Evolutionary conservation across 2,797 vertebrate species (phyloP).

Genomic region (Pempheris klunzingeri): DNA sequence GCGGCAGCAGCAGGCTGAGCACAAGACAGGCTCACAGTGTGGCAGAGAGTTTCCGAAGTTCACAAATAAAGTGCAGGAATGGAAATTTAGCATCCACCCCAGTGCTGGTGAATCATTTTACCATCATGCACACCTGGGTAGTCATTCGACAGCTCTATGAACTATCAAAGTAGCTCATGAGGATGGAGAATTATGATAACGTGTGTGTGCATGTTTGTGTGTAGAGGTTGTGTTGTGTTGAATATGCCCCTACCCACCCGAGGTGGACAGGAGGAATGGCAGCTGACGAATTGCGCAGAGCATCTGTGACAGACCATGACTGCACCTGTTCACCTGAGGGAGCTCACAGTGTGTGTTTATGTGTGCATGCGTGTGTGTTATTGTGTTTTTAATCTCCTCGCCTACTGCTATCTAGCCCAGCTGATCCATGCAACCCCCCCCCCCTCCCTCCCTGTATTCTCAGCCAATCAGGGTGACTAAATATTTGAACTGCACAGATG

Average conservation of each 20-base stretch:
- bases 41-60: conserved; percentile 20
- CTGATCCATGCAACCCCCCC: conserved; percentile 62
- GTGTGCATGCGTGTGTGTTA: conserved; percentile 49
- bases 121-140: conserved; percentile 39
- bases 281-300: conserved; percentile 79
- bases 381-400: conserved; percentile 75
- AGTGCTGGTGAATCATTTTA: conserved; percentile 33
- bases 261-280: conserved; percentile 79
- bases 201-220: conserved; percentile 26
- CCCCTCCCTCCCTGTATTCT: not conserved
- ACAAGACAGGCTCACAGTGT: conserved; percentile 13
- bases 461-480: conserved; percentile 75
- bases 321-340: conserved; percentile 84
- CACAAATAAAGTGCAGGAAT: conserved; percentile 22
- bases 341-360: conserved; percentile 70
- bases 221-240: conserved; percentile 51
- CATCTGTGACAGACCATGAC: conserved; percentile 76
- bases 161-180: conserved; percentile 17
- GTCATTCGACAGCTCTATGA: conserved; percentile 42
- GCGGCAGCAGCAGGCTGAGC: conserved; percentile 37
- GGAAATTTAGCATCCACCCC: conserved; percentile 16
- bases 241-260: conserved; percentile 57
- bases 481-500: conserved; percentile 76
- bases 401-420: conserved; percentile 69
- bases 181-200: conserved; percentile 41